Percentiles rank a stretch among this genome's conserved stretches.
Conservation (phyloP, 2,888 invertebrate genomes). For the Epinotia brunnichana region DNA sequence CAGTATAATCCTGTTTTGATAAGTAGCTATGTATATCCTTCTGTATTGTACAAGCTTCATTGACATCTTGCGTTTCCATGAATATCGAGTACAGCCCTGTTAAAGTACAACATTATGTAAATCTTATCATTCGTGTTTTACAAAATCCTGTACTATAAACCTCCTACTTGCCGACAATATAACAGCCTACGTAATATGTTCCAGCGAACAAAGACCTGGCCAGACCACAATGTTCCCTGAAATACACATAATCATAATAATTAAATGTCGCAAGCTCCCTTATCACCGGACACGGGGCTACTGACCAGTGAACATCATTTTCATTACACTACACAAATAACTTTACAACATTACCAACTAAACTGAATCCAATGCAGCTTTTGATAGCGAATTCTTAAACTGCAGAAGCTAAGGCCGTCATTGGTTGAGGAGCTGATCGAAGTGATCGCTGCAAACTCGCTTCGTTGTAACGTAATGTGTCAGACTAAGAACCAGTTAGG, state of each 20-base stretch:
- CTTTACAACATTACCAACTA: conserved; percentile 9
- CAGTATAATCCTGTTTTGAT: not conserved
- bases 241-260: conserved; percentile 75
- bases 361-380: conserved; percentile 44
- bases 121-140: conserved; percentile 33
- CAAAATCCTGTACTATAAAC: conserved; percentile 41
- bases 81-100: conserved; percentile 9
- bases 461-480: conserved; percentile 60
- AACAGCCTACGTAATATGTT: conserved; percentile 36
- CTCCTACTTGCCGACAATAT: conserved; percentile 16
- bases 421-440: conserved; percentile 46
- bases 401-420: conserved; percentile 43
- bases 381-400: not conserved
- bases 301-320: conserved; percentile 61
- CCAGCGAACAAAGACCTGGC: conserved; percentile 53
- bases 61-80: conserved; percentile 13
- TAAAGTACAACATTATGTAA: conserved; percentile 34
- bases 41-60: conserved; percentile 13
- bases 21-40: not conserved
- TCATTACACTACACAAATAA: conserved; percentile 46
- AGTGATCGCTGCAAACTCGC: conserved; percentile 44
- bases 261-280: conserved; percentile 70
- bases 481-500: conserved; percentile 76
- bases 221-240: conserved; percentile 63
- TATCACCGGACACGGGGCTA: conserved; percentile 70